Evolutionary conservation across 2,888 invertebrate genomes (phyloP).

Genomic region (Nysson spinosus): DNA sequence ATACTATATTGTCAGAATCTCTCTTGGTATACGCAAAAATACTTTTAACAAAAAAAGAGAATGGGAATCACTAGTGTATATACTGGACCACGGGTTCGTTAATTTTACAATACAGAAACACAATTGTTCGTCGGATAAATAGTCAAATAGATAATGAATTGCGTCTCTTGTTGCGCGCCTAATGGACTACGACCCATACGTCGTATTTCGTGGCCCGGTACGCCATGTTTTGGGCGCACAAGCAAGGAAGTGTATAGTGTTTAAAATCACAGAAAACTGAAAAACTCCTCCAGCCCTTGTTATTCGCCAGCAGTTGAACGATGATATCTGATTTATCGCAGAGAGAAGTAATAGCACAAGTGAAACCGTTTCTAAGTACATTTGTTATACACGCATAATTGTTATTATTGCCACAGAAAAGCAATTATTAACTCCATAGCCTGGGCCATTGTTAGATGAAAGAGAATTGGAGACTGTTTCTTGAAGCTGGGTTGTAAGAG

Average conservation of each 20-base stretch:
- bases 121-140: constrained; percentile 19
- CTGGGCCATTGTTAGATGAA: constrained; percentile 64
- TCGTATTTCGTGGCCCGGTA: constrained; percentile 44
- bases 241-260: constrained; percentile 63
- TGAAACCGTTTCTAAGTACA: constrained; percentile 65
- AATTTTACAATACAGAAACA: constrained; percentile 52
- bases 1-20: constrained; percentile 48
- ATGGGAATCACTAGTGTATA: constrained; percentile 60
- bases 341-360: constrained; percentile 62
- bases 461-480: constrained; percentile 59
- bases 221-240: constrained; percentile 46
- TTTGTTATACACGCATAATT: constrained; percentile 68
- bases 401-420: constrained; percentile 66
- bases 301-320: constrained; percentile 62
- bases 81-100: constrained; percentile 60
- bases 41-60: constrained; percentile 26
- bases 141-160: constrained; percentile 39
- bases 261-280: constrained; percentile 50
- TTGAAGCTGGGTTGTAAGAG: constrained; percentile 54
- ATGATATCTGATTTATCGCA: constrained; percentile 62
- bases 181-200: constrained; percentile 48
- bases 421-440: constrained; percentile 66
- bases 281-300: constrained; percentile 53
- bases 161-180: constrained; percentile 55
- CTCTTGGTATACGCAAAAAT: constrained; percentile 58